These are phyloP conservation scores for Microplitis mediator DNA, from an alignment of 1,140 invertebrate genomes.

Conservation along the genomic window DNA sequence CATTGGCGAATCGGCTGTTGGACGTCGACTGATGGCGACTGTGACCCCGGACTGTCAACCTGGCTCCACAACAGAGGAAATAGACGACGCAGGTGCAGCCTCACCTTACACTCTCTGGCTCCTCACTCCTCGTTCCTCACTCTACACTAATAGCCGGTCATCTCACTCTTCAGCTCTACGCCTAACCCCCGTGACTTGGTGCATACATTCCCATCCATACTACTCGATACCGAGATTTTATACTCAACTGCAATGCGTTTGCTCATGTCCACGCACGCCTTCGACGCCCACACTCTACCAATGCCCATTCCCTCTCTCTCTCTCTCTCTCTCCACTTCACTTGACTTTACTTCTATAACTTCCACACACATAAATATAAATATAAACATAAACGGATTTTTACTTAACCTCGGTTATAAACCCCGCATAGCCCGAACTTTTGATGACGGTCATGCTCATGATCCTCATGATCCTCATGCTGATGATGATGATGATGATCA, in stretches of 20 bases:
- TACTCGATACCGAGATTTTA: not conserved
- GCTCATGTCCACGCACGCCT: not conserved
- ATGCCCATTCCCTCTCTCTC: conserved; percentile 8
- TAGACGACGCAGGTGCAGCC: conserved; percentile 1
- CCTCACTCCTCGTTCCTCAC: not conserved
- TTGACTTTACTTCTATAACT: not conserved
- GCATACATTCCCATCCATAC: not conserved
- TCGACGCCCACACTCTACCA: conserved; percentile 13
- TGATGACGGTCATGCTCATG: too few species aligned
- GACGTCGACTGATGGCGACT: conserved; percentile 11
- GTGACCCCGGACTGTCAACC: conserved; percentile 49
- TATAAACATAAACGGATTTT: not conserved
- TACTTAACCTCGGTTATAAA: not conserved
- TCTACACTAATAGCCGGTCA: not conserved
- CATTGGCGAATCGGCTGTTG: conserved; percentile 37
- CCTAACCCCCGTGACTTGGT: not conserved
- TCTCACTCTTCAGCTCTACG: not conserved
- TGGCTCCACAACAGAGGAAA: not conserved
- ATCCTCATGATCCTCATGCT: not conserved
- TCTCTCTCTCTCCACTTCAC: not conserved
- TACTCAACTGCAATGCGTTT: conserved; percentile 9
- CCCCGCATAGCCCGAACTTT: too few species aligned
- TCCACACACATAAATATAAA: not conserved
- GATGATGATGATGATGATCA: not conserved
- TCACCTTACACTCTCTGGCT: not conserved